Percentiles rank a stretch among this genome's conserved stretches.
phyloP scores from a whole-genome alignment of 1,140 invertebrate species.

The Anagrus nilaparvatae region DNA sequence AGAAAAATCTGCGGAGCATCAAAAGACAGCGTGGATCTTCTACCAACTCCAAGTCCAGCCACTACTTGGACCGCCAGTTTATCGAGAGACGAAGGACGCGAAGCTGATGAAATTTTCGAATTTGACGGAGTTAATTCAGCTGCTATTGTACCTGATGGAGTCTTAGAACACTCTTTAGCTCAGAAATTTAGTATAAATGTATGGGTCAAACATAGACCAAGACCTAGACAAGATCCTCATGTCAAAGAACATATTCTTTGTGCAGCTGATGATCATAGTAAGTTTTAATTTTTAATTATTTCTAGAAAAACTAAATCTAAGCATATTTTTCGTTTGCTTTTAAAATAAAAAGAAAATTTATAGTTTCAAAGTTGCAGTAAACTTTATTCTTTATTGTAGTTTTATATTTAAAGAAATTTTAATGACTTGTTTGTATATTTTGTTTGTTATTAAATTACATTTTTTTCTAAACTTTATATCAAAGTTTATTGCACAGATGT shows the following conservation, averaged over 20 bases:
- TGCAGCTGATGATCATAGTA: slow-evolving; percentile 91
- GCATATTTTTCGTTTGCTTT: too few relatives aligned
- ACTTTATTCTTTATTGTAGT: too few relatives aligned
- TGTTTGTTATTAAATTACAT: too few relatives aligned
- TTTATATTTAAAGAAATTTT: too few relatives aligned
- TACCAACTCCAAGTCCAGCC: slow-evolving; percentile 72
- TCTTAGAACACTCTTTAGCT: slow-evolving; percentile 65
- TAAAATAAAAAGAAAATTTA: too few relatives aligned
- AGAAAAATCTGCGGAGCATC: slow-evolving; percentile 76
- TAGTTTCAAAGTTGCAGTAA: too few relatives aligned
- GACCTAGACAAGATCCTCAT: slow-evolving; percentile 68
- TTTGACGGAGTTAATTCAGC: slow-evolving; percentile 83
- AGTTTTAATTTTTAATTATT: slow-evolving; percentile 47
- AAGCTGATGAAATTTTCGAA: slow-evolving; percentile 86
- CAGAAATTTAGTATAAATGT: slow-evolving; percentile 80
- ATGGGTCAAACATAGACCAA: slow-evolving; percentile 81
- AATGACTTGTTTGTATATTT: too few relatives aligned
- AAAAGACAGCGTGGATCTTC: slow-evolving; percentile 60
- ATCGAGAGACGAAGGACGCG: slow-evolving; percentile 80
- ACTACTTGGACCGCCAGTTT: slow-evolving; percentile 79
- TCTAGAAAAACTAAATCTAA: too few relatives aligned
- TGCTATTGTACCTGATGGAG: slow-evolving; percentile 67
- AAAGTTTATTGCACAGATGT: too few relatives aligned
- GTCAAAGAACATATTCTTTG: slow-evolving; percentile 92
- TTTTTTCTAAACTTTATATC: too few relatives aligned